phyloP scores from a whole-genome alignment of 2,113 vertebrate species.

The Prochilodus magdalenae region DNA sequence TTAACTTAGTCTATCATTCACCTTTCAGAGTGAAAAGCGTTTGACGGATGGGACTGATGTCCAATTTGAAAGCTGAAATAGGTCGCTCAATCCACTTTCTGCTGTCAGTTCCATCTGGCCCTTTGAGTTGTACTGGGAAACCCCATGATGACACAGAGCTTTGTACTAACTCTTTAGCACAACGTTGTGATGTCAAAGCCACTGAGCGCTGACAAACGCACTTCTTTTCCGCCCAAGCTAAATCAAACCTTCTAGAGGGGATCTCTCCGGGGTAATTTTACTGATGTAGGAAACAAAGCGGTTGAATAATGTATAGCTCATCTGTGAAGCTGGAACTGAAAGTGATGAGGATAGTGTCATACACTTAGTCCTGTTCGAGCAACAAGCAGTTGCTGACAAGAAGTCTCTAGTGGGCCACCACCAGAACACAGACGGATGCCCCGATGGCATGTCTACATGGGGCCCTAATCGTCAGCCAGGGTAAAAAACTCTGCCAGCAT shows the following conservation, averaged over 20 bases:
- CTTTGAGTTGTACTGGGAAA: conserved; percentile 9
- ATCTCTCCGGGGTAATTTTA: conserved; percentile 6
- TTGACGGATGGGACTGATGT: conserved; percentile 29
- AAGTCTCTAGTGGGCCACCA: conserved; percentile 54
- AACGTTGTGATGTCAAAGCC: conserved; percentile 9
- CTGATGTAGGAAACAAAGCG: conserved; percentile 20
- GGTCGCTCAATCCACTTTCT: not conserved
- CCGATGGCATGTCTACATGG: not conserved
- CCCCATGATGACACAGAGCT: not conserved
- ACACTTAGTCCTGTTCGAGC: conserved; percentile 17
- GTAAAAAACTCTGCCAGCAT: conserved; percentile 5
- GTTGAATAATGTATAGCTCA: conserved; percentile 25
- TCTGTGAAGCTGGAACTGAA: conserved; percentile 38
- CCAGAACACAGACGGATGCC: conserved; percentile 5
- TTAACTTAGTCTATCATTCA: conserved; percentile 7
- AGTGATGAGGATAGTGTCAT: not conserved
- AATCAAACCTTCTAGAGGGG: not conserved
- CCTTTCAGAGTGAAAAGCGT: not conserved
- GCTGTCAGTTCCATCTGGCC: not conserved
- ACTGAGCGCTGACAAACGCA: not conserved
- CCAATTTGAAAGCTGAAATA: conserved; percentile 25
- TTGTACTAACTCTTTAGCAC: conserved; percentile 5
- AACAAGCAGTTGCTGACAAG: conserved; percentile 61
- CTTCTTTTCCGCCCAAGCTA: not conserved
- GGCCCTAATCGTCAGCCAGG: conserved; percentile 28